These are phyloP conservation scores for Dysidea cf. avara DNA, from an alignment of 37 sponge, comb jelly and placozoan species.

Conservation along the genomic window DNA sequence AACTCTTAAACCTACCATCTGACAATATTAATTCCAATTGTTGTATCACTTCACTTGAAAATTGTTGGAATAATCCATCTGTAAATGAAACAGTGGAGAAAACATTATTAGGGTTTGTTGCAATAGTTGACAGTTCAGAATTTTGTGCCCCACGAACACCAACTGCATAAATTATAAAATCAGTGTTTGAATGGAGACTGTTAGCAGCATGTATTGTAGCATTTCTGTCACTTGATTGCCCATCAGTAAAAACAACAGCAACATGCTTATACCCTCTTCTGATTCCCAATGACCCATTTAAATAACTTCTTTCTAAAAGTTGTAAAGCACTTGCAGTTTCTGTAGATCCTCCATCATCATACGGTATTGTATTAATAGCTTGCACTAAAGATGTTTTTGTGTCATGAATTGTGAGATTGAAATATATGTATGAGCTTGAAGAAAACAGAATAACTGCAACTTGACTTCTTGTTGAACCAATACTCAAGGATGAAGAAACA, in stretches of 20 bases:
- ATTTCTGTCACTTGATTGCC: no score
- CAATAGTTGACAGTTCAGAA: slow-evolving; percentile 31
- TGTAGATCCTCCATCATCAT: slow-evolving; percentile 14
- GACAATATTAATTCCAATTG: no score
- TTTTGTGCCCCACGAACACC: slow-evolving; percentile 25
- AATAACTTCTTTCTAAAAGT: neutral
- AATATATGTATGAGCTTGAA: no score
- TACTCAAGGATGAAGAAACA: slow-evolving; percentile 21
- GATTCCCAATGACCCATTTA: no score
- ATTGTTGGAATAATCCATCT: no score
- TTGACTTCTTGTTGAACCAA: slow-evolving; percentile 31
- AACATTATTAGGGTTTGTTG: slow-evolving; percentile 21
- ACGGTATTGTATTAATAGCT: slow-evolving; percentile 8
- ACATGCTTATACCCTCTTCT: no score
- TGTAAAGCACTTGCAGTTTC: slow-evolving; percentile 48
- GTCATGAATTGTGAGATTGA: no score
- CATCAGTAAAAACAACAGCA: slow-evolving; percentile 53
- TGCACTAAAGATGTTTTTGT: no score
- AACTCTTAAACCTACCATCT: no score
- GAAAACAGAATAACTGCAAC: slow-evolving; percentile 27
- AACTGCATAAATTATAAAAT: slow-evolving; percentile 37
- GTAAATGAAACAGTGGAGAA: no score
- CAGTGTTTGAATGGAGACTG: slow-evolving; percentile 13
- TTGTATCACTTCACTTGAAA: no score
- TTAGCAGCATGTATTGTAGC: slow-evolving; percentile 34